phyloP scores from a whole-genome alignment of 2,797 vertebrate species.

The Sternotherus odoratus region DNA sequence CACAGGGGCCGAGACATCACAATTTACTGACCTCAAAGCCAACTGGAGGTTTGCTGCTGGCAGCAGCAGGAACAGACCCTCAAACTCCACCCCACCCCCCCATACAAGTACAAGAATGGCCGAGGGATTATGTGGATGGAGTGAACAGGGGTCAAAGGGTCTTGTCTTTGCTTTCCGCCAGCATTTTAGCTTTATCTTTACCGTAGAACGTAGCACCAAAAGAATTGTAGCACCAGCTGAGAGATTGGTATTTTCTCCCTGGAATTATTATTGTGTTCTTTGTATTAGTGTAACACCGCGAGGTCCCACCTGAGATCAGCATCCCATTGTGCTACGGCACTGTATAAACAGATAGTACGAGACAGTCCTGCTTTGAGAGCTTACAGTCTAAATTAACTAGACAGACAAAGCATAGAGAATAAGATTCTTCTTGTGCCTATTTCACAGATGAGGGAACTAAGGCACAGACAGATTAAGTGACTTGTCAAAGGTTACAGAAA shows the following conservation, averaged over 20 bases:
- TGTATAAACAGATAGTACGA: background rate
- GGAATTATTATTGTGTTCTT: background rate
- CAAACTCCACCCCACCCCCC: background rate
- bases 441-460: background rate
- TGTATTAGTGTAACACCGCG: rapidly evolving
- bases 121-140: background rate
- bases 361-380: background rate
- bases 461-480: background rate
- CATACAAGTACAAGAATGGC: background rate
- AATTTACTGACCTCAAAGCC: background rate
- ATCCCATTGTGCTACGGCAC: background rate
- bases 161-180: background rate
- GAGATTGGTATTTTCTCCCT: background rate
- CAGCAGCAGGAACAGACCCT: background rate
- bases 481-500: background rate
- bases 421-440: background rate
- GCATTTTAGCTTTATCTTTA: background rate
- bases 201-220: background rate
- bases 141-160: background rate
- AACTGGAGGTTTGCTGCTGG: background rate
- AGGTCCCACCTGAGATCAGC: constrained; percentile 16
- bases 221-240: background rate
- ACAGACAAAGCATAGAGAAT: background rate
- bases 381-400: background rate
- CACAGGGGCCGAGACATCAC: background rate